A percentile compares a stretch with the other conserved stretches of the same genome.
These are phyloP conservation scores for Andrena marginata DNA, from an alignment of 2,888 invertebrate species.

Conservation along the genomic window DNA sequence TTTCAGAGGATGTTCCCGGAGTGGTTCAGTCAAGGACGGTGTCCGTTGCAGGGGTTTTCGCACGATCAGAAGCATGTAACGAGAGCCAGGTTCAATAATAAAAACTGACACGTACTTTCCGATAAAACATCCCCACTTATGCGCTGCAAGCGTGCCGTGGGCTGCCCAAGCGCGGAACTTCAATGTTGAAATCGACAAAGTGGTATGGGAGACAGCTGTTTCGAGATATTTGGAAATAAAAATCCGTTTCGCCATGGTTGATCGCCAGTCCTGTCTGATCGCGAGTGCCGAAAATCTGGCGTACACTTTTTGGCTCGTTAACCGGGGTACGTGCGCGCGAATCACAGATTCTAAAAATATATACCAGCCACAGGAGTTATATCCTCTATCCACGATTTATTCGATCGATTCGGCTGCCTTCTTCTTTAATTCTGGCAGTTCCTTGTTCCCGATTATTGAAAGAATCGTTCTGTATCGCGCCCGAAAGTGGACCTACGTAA, in stretches of 20 bases:
- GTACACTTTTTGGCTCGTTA: neutral
- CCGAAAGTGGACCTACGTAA: neutral
- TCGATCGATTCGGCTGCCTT: neutral
- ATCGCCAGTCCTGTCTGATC: neutral
- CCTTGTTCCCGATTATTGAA: neutral
- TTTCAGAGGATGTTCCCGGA: slow-evolving; percentile 64
- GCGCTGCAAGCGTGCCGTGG: no score
- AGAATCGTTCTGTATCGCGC: neutral
- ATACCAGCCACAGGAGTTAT: neutral
- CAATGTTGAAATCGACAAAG: slow-evolving; percentile 5
- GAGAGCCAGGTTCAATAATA: slow-evolving; percentile 23
- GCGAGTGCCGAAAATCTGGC: neutral
- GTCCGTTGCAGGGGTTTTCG: slow-evolving; percentile 72
- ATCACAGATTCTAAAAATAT: neutral
- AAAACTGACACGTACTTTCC: slow-evolving; percentile 21
- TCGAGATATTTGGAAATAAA: neutral
- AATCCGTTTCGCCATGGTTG: slow-evolving; percentile 7
- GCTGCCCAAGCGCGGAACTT: no score
- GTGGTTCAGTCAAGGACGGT: slow-evolving; percentile 74
- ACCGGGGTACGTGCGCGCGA: neutral
- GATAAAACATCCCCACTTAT: no score
- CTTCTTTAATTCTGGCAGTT: no score
- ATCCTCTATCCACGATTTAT: slow-evolving; percentile 1
- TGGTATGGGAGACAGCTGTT: neutral
- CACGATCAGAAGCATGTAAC: slow-evolving; percentile 41